Conservation (phyloP, 2,888 invertebrate genomes). For the Tyria jacobaeae region DNA sequence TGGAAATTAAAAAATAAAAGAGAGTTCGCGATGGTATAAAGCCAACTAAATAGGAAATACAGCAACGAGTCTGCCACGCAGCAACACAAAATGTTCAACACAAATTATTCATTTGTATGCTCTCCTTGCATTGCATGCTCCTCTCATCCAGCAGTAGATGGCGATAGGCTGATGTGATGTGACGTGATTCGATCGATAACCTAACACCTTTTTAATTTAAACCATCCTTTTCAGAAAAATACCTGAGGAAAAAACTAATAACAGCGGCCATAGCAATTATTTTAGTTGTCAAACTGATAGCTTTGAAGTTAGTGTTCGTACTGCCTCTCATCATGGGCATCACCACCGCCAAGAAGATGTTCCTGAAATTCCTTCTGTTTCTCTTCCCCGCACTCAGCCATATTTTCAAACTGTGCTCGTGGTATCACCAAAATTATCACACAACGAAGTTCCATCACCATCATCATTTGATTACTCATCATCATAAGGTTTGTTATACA, state of each 20-base stretch:
- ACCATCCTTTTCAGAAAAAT: constrained; percentile 88
- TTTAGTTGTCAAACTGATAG: constrained; percentile 92
- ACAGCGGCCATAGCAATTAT: constrained; percentile 92
- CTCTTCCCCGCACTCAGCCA: constrained; percentile 93
- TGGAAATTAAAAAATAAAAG: too few species aligned
- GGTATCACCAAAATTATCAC: constrained; percentile 91
- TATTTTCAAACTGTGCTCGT: constrained; percentile 94
- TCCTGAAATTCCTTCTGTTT: constrained; percentile 93
- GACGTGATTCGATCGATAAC: too few species aligned
- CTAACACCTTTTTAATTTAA: neutral
- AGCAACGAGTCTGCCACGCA: too few species aligned
- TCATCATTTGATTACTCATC: constrained; percentile 92
- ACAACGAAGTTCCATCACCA: constrained; percentile 93
- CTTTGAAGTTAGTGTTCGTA: constrained; percentile 92
- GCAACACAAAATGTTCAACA: too few species aligned
- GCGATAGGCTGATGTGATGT: too few species aligned
- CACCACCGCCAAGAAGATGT: constrained; percentile 93
- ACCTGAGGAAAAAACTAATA: constrained; percentile 90
- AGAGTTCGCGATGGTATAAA: too few species aligned
- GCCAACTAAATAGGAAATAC: too few species aligned
- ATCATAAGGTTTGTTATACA: constrained; percentile 82
- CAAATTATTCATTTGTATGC: too few species aligned
- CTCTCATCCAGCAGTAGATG: too few species aligned
- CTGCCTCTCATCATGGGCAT: constrained; percentile 92
- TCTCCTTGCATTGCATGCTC: too few species aligned